Evolutionary conservation across 2,113 vertebrate species (phyloP).

Genomic region (Lontra canadensis): DNA sequence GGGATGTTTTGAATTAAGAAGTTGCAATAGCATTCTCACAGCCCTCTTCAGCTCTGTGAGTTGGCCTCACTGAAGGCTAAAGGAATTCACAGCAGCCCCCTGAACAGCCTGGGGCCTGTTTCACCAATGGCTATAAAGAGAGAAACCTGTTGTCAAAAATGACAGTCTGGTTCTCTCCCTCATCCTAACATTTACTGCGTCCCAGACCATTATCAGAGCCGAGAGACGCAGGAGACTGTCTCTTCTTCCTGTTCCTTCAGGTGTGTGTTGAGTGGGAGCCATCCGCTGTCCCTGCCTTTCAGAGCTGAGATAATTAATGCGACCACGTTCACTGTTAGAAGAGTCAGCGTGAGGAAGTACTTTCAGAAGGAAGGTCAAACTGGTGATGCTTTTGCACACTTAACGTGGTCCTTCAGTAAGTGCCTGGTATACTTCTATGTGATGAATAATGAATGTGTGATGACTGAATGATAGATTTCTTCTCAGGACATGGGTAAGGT

Average conservation of each 20-base stretch:
- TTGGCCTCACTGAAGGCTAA: constrained; percentile 48
- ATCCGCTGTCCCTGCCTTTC: constrained; percentile 53
- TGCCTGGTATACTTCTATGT: not conserved
- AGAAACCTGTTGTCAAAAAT: constrained; percentile 35
- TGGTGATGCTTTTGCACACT: not conserved
- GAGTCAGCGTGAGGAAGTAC: not conserved
- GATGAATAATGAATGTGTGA: not conserved
- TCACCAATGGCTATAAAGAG: not conserved
- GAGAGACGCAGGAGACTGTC: constrained; percentile 60
- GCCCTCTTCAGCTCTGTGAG: constrained; percentile 55
- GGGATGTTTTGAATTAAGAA: constrained; percentile 65
- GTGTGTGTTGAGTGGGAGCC: not conserved
- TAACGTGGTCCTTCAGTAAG: not conserved
- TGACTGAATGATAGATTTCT: not conserved
- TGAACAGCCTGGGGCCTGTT: constrained; percentile 40
- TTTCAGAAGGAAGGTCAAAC: not conserved
- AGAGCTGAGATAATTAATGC: constrained; percentile 63
- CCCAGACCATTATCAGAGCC: constrained; percentile 65
- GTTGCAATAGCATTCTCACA: constrained; percentile 60
- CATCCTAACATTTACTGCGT: constrained; percentile 18
- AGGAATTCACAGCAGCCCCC: constrained; percentile 60
- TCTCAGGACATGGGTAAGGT: not conserved
- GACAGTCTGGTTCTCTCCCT: constrained; percentile 39
- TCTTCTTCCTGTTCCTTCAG: constrained; percentile 47
- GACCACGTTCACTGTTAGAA: not conserved